Conservation (phyloP, 2,113 vertebrate genomes). For the Urocynchramus pylzowi region DNA sequence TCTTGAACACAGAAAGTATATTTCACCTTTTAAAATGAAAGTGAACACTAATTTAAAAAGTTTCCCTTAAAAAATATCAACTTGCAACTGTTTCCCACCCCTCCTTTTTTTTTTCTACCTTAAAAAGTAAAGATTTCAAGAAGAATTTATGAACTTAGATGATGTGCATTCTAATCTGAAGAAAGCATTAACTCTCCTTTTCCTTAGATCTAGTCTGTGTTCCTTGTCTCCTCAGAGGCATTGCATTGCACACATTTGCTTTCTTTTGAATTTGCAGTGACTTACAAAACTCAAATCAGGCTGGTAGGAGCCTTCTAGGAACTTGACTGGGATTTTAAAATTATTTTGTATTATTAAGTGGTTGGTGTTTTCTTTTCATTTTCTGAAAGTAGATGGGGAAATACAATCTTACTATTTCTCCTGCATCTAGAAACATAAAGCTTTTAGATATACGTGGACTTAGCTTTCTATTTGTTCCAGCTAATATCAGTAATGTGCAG, state of each 20-base stretch:
- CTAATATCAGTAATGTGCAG: not conserved
- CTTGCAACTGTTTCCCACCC: accelerated
- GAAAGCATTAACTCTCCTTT: no score
- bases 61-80: not conserved
- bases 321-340: not conserved
- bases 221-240: not conserved
- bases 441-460: not conserved
- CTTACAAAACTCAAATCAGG: not conserved
- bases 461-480: not conserved
- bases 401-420: not conserved
- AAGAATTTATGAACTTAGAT: not conserved
- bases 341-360: not conserved
- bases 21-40: not conserved
- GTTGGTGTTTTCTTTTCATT: not conserved
- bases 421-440: not conserved
- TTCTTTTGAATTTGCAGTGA: not conserved
- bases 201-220: not conserved
- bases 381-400: not conserved
- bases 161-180: not conserved
- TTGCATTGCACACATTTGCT: not conserved
- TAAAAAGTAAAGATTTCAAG: not conserved
- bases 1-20: not conserved
- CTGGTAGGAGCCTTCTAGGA: not conserved
- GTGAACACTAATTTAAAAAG: not conserved
- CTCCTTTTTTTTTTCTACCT: not conserved